A percentile compares a stretch with the other conserved stretches of the same genome.
These are phyloP conservation scores for Megaceryle alcyon DNA, from an alignment of 2,797 vertebrate genomes.

Conservation along the genomic window DNA sequence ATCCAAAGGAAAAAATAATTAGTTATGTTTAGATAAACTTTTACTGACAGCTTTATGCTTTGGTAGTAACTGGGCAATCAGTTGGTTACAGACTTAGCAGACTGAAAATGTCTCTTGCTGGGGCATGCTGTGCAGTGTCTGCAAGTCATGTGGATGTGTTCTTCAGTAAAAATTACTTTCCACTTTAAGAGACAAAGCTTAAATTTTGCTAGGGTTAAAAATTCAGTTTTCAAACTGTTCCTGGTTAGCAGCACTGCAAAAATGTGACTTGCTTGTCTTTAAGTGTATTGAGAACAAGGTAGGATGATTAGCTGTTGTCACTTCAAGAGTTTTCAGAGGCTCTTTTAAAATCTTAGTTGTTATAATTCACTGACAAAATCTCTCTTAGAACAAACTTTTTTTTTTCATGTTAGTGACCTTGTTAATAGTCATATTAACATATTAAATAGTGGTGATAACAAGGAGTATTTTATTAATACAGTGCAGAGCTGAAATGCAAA, in stretches of 20 bases:
- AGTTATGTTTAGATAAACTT: neutral
- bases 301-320: neutral
- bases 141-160: neutral
- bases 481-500: slow-evolving; percentile 92
- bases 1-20: neutral
- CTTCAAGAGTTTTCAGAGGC: neutral
- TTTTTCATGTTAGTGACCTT: neutral
- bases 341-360: neutral
- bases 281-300: neutral
- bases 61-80: neutral
- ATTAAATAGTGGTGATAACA: neutral
- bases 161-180: neutral
- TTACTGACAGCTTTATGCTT: neutral
- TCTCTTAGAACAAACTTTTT: neutral
- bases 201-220: neutral
- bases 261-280: neutral
- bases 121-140: neutral
- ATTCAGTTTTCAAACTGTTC: neutral
- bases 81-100: neutral
- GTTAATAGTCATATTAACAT: neutral
- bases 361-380: neutral
- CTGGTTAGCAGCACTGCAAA: neutral
- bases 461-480: slow-evolving; percentile 66
- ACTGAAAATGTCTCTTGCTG: neutral
- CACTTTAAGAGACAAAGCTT: neutral